These are phyloP conservation scores for Coracias cyanogaster DNA, from an alignment of 2,797 vertebrate genomes.

Conservation along the genomic window DNA sequence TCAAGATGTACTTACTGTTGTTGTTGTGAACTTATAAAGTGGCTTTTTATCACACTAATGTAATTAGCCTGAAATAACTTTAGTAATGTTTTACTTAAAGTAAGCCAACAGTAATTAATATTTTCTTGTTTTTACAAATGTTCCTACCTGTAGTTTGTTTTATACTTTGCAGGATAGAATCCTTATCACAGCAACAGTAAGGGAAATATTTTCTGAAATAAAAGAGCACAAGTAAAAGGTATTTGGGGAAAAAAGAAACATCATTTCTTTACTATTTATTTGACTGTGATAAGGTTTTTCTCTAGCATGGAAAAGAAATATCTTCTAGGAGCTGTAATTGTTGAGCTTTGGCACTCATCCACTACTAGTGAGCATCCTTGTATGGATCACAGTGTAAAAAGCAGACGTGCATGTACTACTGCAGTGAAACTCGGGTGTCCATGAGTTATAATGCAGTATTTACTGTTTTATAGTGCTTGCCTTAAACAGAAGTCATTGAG, in stretches of 20 bases:
- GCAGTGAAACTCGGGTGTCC: background rate
- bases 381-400: background rate
- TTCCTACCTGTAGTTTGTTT: background rate
- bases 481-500: background rate
- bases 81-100: background rate
- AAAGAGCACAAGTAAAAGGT: background rate
- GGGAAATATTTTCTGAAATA: background rate
- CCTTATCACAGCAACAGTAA: background rate
- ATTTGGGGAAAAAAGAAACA: background rate
- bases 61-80: background rate
- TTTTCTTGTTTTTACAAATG: background rate
- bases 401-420: rapidly evolving
- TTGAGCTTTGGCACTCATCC: background rate
- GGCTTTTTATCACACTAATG: background rate
- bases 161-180: background rate
- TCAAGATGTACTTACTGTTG: background rate
- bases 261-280: background rate
- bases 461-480: background rate
- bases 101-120: background rate
- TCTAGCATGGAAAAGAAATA: background rate
- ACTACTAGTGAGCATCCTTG: background rate
- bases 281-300: background rate
- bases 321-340: background rate
- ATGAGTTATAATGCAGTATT: background rate
- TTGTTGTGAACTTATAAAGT: background rate